Percentiles rank a stretch among this genome's conserved stretches.
Evolutionary conservation across 2,113 vertebrate species (phyloP).

Genomic region (Heterochromis multidens): DNA sequence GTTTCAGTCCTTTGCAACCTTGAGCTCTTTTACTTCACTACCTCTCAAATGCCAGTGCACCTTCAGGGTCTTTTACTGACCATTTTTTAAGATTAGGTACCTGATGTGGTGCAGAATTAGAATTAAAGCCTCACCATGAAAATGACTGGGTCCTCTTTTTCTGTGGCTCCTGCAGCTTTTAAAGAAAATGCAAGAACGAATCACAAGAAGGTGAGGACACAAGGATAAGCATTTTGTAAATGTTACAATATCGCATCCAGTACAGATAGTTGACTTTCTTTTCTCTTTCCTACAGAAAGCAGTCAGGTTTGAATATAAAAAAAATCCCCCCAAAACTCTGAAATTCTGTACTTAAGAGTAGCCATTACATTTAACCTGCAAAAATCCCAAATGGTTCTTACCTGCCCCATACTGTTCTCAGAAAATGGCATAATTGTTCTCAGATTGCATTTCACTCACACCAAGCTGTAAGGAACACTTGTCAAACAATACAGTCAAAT

Average conservation of each 20-base stretch:
- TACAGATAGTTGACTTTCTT: not conserved
- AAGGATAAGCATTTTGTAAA: not conserved
- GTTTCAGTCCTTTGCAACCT: conserved; percentile 90
- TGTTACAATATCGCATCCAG: not conserved
- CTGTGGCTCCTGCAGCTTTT: not conserved
- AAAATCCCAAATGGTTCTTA: conserved; percentile 70
- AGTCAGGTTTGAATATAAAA: conserved; percentile 8
- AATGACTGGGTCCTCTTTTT: conserved; percentile 13
- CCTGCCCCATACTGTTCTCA: conserved; percentile 77
- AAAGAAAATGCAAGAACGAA: not conserved
- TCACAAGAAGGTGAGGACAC: not conserved
- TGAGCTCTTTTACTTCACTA: conserved; percentile 77
- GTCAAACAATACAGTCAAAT: conserved; percentile 81
- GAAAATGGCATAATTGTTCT: conserved; percentile 80
- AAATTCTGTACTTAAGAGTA: conserved; percentile 55
- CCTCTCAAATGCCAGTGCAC: conserved; percentile 54
- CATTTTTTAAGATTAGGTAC: conserved; percentile 62
- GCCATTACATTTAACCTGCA: conserved; percentile 73
- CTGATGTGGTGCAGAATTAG: conserved; percentile 63
- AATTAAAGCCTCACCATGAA: conserved; percentile 43
- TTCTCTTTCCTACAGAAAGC: conserved; percentile 4
- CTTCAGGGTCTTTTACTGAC: conserved; percentile 54
- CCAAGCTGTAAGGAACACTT: conserved; percentile 75
- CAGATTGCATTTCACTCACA: conserved; percentile 77
- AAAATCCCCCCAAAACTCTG: conserved; percentile 29